Conservation (phyloP, 2,888 invertebrate species). For the Epistrophe grossulariae region DNA sequence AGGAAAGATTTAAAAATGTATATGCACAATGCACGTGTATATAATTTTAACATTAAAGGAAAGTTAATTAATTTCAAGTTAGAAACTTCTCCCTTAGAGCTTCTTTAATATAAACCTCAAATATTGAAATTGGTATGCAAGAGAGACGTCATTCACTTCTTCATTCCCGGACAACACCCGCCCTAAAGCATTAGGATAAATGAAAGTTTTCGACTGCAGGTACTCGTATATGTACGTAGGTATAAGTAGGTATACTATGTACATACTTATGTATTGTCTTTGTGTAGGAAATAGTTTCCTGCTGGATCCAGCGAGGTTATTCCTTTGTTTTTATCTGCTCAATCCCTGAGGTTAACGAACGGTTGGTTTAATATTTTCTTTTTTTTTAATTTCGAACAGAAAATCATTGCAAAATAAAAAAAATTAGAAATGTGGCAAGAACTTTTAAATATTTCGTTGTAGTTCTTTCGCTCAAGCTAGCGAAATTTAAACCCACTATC, state of each 20-base stretch:
- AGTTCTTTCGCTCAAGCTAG: slow-evolving; percentile 46
- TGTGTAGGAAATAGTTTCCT: slow-evolving; percentile 42
- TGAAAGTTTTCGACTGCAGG: slow-evolving; percentile 41
- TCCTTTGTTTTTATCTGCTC: slow-evolving; percentile 55
- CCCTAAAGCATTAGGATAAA: slow-evolving; percentile 16
- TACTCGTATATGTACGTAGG: neutral
- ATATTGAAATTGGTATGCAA: slow-evolving; percentile 23
- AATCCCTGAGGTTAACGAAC: slow-evolving; percentile 61
- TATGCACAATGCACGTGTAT: neutral
- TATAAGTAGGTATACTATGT: no score
- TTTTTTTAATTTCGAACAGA: slow-evolving; percentile 27
- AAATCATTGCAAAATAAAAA: neutral
- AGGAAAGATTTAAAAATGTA: neutral
- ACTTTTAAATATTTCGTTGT: neutral
- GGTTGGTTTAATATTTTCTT: neutral
- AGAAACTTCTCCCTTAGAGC: neutral
- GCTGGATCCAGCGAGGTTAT: slow-evolving; percentile 2
- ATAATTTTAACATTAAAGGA: neutral
- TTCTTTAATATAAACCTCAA: neutral
- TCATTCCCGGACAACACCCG: slow-evolving; percentile 20
- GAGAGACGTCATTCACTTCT: slow-evolving; percentile 13
- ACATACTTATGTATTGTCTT: neutral
- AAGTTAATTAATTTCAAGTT: neutral
- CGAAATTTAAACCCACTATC: slow-evolving; percentile 49
- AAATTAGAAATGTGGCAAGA: slow-evolving; percentile 6